Evolutionary conservation across 2,797 vertebrate genomes (phyloP).

Genomic region (Tapera naevia): DNA sequence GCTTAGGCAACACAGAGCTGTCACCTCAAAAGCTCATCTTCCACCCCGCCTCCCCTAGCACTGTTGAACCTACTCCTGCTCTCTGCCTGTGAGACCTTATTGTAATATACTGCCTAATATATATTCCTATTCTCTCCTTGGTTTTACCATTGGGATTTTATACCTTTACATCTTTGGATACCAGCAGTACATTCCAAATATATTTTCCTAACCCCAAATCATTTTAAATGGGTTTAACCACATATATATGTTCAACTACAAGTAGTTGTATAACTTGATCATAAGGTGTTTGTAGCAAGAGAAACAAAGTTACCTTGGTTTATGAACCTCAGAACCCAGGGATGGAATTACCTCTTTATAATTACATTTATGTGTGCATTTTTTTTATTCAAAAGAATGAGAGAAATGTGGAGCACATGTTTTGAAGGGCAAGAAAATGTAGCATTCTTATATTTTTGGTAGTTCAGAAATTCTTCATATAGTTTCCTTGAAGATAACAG

Average conservation of each 20-base stretch:
- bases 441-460: background rate
- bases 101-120: background rate
- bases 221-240: slow-evolving; percentile 17
- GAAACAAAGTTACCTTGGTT: background rate
- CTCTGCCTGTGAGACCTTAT: background rate
- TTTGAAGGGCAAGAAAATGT: background rate
- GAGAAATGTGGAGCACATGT: background rate
- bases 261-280: slow-evolving; percentile 14
- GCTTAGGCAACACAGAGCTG: background rate
- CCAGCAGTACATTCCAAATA: slow-evolving; percentile 19
- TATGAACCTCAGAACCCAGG: background rate
- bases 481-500: background rate
- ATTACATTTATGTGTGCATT: slow-evolving; percentile 5
- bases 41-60: background rate
- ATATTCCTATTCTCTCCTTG: slow-evolving; percentile 35
- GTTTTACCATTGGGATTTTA: slow-evolving; percentile 15
- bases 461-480: background rate
- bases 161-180: slow-evolving; percentile 24
- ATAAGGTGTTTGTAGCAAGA: background rate
- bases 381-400: slow-evolving; percentile 18
- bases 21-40: background rate
- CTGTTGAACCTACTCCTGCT: background rate
- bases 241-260: background rate
- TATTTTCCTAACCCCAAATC: background rate
- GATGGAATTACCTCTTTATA: slow-evolving; percentile 22